Percentiles rank a stretch among this genome's conserved stretches.
Conservation (phyloP, 2,888 invertebrate species). For the Rotaria sp. region DNA sequence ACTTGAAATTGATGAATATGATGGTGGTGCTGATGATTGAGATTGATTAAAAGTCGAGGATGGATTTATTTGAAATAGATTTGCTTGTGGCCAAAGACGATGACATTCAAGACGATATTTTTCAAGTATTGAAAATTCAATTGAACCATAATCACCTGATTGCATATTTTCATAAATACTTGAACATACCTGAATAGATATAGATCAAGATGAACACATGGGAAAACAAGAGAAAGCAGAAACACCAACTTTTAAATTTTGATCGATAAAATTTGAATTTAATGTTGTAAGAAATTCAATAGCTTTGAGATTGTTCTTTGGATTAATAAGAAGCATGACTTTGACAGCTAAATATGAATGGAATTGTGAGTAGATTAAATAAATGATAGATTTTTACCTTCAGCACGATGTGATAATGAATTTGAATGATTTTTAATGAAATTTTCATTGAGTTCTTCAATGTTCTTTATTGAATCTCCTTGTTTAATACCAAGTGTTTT, state of each 20-base stretch:
- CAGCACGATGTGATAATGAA: constrained; percentile 4
- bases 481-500: constrained; percentile 7
- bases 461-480: neutral
- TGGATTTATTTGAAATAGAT: neutral
- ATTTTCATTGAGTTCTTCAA: constrained; percentile 33
- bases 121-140: neutral
- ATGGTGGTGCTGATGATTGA: neutral
- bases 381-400: neutral
- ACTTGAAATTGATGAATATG: neutral
- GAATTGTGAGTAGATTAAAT: neutral
- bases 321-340: neutral
- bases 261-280: neutral
- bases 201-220: neutral
- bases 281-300: neutral
- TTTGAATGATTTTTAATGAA: constrained; percentile 31
- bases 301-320: neutral
- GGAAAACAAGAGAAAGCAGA: neutral
- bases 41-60: neutral
- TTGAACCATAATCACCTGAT: neutral
- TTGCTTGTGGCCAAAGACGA: neutral
- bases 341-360: neutral
- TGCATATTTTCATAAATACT: neutral
- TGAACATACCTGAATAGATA: neutral
- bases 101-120: constrained; percentile 2
- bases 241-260: constrained; percentile 5